A percentile compares a stretch with the other conserved stretches of the same genome.
phyloP scores from a whole-genome alignment of 92 coral and sea anemone genomes.

The Pocillopora meandrina region DNA sequence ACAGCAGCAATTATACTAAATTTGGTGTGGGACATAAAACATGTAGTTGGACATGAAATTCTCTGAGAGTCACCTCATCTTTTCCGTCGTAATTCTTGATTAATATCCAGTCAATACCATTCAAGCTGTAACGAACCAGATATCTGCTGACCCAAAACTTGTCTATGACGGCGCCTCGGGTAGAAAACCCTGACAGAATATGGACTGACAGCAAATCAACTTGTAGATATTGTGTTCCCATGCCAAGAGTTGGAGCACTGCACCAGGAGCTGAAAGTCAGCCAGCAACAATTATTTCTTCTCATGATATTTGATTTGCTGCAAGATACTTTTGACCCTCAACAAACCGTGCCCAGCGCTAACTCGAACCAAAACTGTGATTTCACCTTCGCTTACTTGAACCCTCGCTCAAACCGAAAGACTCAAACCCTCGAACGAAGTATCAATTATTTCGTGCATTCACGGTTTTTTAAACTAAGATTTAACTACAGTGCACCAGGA shows the following conservation, averaged over 20 bases:
- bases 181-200: slow-evolving; percentile 33
- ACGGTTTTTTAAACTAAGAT: too few species aligned
- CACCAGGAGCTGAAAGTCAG: slow-evolving; percentile 25
- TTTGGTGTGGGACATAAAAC: too few species aligned
- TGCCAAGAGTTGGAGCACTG: background rate
- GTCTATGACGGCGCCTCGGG: slow-evolving; percentile 44
- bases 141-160: slow-evolving; percentile 51
- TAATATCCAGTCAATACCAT: slow-evolving; percentile 39
- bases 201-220: slow-evolving; percentile 1
- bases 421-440: background rate
- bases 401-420: background rate
- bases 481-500: too few species aligned
- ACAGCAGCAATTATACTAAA: too few species aligned
- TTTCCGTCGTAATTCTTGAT: background rate
- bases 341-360: too few species aligned
- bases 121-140: slow-evolving; percentile 36
- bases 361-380: too few species aligned
- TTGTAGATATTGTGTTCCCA: slow-evolving; percentile 10
- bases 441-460: background rate
- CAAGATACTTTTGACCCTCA: too few species aligned
- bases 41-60: background rate
- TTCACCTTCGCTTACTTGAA: too few species aligned
- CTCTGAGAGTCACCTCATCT: background rate
- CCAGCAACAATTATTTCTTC: background rate
- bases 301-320: too few species aligned